Conservation (phyloP, 1,140 invertebrate genomes). For the Caenorhabditis latens region DNA sequence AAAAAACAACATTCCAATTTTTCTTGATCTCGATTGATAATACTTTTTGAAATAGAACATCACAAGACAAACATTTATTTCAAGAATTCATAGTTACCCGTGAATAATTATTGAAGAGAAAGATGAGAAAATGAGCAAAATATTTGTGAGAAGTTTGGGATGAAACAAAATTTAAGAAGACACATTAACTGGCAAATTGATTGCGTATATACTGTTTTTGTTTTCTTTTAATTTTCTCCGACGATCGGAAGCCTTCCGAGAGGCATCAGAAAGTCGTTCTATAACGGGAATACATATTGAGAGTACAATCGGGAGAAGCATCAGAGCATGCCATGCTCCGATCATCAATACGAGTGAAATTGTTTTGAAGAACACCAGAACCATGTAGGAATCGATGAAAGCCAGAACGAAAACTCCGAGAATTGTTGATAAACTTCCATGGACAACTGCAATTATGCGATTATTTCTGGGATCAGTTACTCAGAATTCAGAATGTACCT, state of each 20-base stretch:
- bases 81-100: constrained; percentile 16
- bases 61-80: not conserved
- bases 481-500: constrained; percentile 64
- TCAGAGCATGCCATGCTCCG: constrained; percentile 78
- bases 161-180: not conserved
- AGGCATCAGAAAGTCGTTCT: constrained; percentile 62
- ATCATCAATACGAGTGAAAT: constrained; percentile 79
- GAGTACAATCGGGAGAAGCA: constrained; percentile 79
- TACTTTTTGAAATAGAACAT: no score
- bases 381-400: constrained; percentile 88
- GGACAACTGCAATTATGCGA: constrained; percentile 70
- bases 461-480: not conserved
- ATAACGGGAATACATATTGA: constrained; percentile 74
- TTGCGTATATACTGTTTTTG: constrained; percentile 63
- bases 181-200: constrained; percentile 63
- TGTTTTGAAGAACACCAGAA: constrained; percentile 79
- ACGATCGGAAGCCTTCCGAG: constrained; percentile 40
- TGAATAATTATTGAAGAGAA: not conserved
- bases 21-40: not conserved
- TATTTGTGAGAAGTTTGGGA: not conserved
- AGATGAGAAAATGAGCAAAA: constrained; percentile 21
- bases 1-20: not conserved
- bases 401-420: constrained; percentile 89
- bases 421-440: constrained; percentile 90
- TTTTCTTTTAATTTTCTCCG: constrained; percentile 43